These are phyloP conservation scores for Camponotus fellah DNA, from an alignment of 2,888 invertebrate genomes.

Conservation along the genomic window DNA sequence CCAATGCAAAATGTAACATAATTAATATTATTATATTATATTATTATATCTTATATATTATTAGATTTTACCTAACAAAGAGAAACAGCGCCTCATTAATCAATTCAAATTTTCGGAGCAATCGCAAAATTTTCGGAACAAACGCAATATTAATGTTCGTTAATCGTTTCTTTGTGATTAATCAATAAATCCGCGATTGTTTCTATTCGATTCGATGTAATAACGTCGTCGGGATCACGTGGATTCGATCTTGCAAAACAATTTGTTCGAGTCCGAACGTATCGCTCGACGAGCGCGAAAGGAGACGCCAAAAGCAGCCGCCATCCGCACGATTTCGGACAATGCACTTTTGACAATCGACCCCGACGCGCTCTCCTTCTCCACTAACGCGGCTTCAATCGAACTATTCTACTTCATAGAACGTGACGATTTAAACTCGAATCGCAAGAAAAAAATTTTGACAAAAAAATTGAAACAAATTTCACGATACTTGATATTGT, in stretches of 20 bases:
- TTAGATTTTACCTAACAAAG: background rate
- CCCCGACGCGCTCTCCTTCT: too few species aligned
- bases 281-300: background rate
- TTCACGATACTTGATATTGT: background rate
- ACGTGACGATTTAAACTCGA: background rate
- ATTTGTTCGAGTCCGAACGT: constrained; percentile 12
- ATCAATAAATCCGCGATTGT: background rate
- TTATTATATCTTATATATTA: background rate
- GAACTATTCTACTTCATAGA: background rate
- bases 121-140: background rate
- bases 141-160: background rate
- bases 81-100: background rate
- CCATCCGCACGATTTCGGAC: constrained; percentile 20
- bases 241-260: constrained; percentile 9
- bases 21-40: background rate
- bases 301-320: background rate
- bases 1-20: background rate
- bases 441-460: background rate
- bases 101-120: background rate
- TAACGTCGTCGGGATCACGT: constrained; percentile 1
- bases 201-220: background rate
- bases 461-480: background rate
- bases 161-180: background rate
- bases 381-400: background rate
- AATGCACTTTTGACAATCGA: background rate